Evolutionary conservation across 1,140 invertebrate species (phyloP).

Genomic region (Pseudobourletiella spinata): DNA sequence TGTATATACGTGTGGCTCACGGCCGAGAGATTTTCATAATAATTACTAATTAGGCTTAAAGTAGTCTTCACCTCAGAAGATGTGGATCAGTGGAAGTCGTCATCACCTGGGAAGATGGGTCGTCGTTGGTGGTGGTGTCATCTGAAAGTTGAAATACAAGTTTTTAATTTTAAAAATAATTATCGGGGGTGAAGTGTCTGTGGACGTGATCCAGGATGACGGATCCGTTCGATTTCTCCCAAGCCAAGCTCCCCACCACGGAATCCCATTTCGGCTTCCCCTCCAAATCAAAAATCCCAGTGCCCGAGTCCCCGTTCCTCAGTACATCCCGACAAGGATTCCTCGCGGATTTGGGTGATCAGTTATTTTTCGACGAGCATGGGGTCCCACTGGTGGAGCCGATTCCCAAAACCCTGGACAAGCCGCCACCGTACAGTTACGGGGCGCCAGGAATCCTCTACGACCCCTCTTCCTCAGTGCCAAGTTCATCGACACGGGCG

Average conservation of each 20-base stretch:
- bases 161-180: not conserved
- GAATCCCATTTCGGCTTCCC: constrained; percentile 4
- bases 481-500: constrained; percentile 2
- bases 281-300: constrained; percentile 33
- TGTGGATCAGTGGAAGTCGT: too few species aligned
- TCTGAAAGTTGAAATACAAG: not conserved
- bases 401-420: constrained; percentile 8
- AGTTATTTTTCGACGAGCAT: constrained; percentile 32
- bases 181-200: not conserved
- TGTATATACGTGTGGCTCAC: not conserved
- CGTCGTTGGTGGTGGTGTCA: not conserved
- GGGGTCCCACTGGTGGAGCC: constrained; percentile 9
- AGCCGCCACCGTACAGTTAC: constrained; percentile 26
- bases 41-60: not conserved
- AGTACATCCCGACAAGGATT: constrained; percentile 16
- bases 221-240: constrained; percentile 5
- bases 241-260: constrained; percentile 3
- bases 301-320: constrained; percentile 32
- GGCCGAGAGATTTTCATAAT: not conserved
- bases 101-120: not conserved
- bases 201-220: not conserved
- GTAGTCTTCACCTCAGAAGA: too few species aligned
- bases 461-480: constrained; percentile 8
- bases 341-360: constrained; percentile 30
- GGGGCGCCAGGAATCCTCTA: constrained; percentile 19